These are phyloP conservation scores for Anastatus disparis DNA, from an alignment of 1,140 invertebrate species.

Conservation along the genomic window DNA sequence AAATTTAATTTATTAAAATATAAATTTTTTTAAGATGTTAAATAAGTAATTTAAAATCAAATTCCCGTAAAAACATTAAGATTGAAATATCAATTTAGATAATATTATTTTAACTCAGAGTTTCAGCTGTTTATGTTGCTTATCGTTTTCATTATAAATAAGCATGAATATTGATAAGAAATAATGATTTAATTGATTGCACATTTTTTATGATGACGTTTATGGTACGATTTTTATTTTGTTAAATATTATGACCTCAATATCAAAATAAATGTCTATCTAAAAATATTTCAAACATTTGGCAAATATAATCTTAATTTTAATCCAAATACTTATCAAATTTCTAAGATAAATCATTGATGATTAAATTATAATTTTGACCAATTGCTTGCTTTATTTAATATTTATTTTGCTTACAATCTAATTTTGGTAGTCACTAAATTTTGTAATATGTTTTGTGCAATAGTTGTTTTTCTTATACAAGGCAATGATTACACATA, in stretches of 20 bases:
- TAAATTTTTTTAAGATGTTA: background rate
- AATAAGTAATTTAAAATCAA: background rate
- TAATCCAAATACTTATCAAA: no score
- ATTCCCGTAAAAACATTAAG: background rate
- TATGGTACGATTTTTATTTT: background rate
- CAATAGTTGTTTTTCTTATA: background rate
- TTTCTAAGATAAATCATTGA: no score
- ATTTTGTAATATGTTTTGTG: background rate
- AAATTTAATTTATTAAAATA: background rate
- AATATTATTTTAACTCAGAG: background rate
- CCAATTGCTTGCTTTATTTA: background rate
- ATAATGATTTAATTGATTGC: background rate
- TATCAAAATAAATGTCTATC: background rate
- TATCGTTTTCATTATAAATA: background rate
- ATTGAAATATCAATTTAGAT: background rate
- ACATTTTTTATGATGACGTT: background rate
- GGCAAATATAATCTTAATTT: no score
- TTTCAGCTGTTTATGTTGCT: background rate
- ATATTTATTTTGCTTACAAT: background rate
- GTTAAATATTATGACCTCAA: no score
- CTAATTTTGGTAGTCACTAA: background rate
- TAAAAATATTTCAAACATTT: no score
- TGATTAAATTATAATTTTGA: background rate
- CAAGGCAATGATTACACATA: background rate
- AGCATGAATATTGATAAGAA: conserved; percentile 1